Percentiles rank a stretch among this genome's conserved stretches.
phyloP scores from a whole-genome alignment of 64 coral and sea anemone genomes.

The Trachythela sp. region DNA sequence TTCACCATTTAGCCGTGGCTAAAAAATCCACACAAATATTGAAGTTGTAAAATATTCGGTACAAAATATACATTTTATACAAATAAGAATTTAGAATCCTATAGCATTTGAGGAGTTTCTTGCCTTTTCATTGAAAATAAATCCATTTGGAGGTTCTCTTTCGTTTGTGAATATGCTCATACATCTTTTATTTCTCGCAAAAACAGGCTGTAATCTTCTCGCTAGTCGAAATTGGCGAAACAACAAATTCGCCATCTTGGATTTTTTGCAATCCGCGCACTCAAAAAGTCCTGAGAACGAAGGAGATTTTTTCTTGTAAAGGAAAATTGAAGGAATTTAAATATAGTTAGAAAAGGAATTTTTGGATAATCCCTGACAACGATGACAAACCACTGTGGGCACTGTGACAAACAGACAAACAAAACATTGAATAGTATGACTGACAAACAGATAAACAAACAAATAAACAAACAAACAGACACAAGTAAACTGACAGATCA shows the following conservation, averaged over 20 bases:
- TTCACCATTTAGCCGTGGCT: constrained; percentile 12
- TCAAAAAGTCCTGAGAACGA: background rate
- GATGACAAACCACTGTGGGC: no score
- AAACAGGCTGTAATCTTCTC: background rate
- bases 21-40: background rate
- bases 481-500: no score
- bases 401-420: no score
- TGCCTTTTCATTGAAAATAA: constrained; percentile 6
- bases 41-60: background rate
- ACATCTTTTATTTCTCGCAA: constrained; percentile 4
- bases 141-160: constrained; percentile 26
- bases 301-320: background rate
- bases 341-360: background rate
- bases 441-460: no score
- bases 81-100: background rate
- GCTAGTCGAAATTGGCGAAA: background rate
- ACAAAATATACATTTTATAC: no score
- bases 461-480: no score
- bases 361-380: no score
- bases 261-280: background rate
- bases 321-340: background rate
- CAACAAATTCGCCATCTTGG: background rate
- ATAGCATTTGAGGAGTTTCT: background rate
- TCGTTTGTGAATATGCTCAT: background rate
- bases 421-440: no score